phyloP scores from a whole-genome alignment of 2,113 vertebrate genomes.

The Etia nguti region DNA sequence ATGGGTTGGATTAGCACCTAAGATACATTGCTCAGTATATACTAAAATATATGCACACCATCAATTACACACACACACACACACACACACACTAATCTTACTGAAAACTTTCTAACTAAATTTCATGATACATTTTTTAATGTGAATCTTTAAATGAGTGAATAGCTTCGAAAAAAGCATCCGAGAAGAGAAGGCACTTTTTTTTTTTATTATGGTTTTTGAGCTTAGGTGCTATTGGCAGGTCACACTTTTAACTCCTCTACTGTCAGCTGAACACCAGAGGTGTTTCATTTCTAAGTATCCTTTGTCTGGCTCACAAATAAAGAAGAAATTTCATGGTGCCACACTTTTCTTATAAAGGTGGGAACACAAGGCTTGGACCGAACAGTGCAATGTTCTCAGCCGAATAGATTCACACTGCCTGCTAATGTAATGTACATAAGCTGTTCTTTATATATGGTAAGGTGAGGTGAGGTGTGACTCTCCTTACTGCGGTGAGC shows the following conservation, averaged over 20 bases:
- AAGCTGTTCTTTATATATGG: conserved; percentile 16
- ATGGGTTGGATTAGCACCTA: conserved; percentile 7
- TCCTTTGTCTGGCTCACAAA: neutral
- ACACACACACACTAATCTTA: neutral
- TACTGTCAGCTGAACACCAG: neutral
- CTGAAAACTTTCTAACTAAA: neutral
- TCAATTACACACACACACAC: neutral
- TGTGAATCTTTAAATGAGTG: neutral
- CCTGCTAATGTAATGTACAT: neutral
- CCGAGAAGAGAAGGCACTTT: neutral
- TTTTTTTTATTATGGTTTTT: neutral
- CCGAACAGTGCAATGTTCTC: neutral
- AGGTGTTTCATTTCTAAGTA: neutral
- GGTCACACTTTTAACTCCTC: neutral
- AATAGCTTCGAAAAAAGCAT: neutral
- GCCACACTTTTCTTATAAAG: neutral
- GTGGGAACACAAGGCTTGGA: neutral
- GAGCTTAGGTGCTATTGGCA: neutral
- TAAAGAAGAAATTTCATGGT: neutral
- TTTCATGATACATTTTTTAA: neutral
- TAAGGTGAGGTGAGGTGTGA: neutral
- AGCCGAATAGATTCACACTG: neutral
- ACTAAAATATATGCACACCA: neutral
- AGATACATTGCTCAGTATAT: neutral
- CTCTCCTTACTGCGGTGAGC: neutral